Evolutionary conservation across 2,797 vertebrate genomes (phyloP).

Genomic region (Scolopax rusticola): DNA sequence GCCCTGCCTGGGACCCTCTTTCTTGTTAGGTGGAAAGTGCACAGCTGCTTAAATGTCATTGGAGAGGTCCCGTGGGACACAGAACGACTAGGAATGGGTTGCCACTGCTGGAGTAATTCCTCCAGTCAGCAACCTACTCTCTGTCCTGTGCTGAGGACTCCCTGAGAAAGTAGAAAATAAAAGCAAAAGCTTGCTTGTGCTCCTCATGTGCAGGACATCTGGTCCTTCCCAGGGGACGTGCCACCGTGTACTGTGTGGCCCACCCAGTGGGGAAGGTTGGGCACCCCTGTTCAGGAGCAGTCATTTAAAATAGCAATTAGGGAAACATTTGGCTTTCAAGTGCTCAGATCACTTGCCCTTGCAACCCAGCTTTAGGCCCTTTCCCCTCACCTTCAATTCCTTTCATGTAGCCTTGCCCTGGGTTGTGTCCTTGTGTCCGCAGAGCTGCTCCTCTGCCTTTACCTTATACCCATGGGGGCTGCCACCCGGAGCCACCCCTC

Average conservation of each 20-base stretch:
- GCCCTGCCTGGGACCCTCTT: neutral
- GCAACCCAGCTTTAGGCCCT: neutral
- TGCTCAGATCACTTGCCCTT: neutral
- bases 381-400: neutral
- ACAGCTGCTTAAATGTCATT: neutral
- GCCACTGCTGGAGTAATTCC: neutral
- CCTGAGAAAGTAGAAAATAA: neutral
- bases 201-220: neutral
- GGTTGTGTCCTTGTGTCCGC: fast-evolving
- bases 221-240: neutral
- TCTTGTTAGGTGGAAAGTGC: neutral
- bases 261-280: neutral
- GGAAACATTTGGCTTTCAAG: neutral
- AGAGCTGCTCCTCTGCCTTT: neutral
- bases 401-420: neutral
- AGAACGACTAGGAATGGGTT: neutral
- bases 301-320: neutral
- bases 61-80: neutral
- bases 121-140: neutral
- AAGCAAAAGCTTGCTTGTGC: neutral
- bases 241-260: neutral
- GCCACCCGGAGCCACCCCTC: neutral
- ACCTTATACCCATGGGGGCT: neutral
- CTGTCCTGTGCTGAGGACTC: neutral
- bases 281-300: neutral